Base-by-base conservation (phyloP, 2,797 vertebrate species). In the Pempheris klunzingeri region DNA sequence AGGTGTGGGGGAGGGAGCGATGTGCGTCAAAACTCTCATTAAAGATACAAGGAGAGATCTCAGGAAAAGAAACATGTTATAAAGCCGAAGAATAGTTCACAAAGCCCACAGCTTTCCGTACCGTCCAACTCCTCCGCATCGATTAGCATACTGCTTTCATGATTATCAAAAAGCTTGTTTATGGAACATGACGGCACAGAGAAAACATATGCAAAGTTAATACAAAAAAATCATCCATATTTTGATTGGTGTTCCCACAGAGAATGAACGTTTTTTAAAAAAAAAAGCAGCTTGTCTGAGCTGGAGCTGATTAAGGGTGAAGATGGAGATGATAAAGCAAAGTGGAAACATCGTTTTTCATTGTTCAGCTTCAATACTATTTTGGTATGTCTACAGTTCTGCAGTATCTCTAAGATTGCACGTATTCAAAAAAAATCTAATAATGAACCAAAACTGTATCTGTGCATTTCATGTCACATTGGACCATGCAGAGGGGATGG, bases 81-180 rank as follows among this genome's bases (percentile, higher is more conserved):
- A 60, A 82, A 80, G 58, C 76, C 9, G 32, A 74, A 20, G 57
- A 77, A 75, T 10, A 70, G 67, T 72, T 89, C 62, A 80, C 50
- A 64, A 43, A 75, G 69, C 63, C 64, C 78, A 78, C 75, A 36
- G 61, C 68, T 81, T 57, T 67, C 66, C 28, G 13, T 39, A 57
- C 39, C 2, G 13, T 46, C 52, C 62, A n/a, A 77, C 75, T 74
- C 78, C 64, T 76, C 89, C 34, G 34, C 53, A 63, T 71, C 7
- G 12, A 85, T 92, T 82, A 81, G 43, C 82, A 86, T 87, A 79
- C 57, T 73, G 71, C 57, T 87, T 90, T 91, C 78, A 82, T 78
- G 74, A 81, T 77, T 80, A 87, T 91, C 81, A 89, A 91, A 92
- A 77, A 71, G 76, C 28, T 41, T 84, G 76, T 72, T 85, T 83